phyloP scores from a whole-genome alignment of 2,113 vertebrate genomes.

The Tychaedon coryphoeus region DNA sequence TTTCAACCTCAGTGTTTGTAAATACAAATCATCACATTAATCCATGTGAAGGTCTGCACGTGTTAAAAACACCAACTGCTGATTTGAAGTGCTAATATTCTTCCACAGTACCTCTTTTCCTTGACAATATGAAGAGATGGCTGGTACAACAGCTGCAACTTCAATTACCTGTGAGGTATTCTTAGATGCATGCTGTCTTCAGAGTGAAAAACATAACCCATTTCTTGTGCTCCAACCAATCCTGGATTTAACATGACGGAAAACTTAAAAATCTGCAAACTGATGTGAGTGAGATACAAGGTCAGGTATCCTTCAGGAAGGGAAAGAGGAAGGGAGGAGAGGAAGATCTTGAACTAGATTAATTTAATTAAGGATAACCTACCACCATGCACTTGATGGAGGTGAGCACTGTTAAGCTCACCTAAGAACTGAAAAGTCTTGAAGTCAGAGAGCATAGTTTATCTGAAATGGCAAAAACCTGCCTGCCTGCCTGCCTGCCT shows the following conservation, averaged over 20 bases:
- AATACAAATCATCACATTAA: neutral
- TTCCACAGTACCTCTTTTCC: neutral
- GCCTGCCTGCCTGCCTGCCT: neutral
- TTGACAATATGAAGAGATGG: neutral
- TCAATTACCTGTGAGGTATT: neutral
- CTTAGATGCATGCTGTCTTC: neutral
- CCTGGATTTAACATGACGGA: neutral
- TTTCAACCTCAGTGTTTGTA: neutral
- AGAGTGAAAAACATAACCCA: neutral
- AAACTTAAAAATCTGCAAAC: neutral
- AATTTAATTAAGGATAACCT: conserved; percentile 13
- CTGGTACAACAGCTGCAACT: neutral
- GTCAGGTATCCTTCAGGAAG: neutral
- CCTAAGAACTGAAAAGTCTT: neutral
- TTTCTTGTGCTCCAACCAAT: neutral
- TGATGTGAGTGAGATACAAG: neutral
- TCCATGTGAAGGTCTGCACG: neutral
- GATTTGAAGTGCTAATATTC: neutral
- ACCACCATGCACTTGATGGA: neutral
- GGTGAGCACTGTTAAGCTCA: neutral
- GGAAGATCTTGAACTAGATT: neutral
- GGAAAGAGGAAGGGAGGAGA: neutral
- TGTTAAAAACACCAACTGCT: neutral
- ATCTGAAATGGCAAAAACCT: neutral
- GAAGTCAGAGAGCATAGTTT: neutral